Conservation (phyloP, 1,140 invertebrate genomes). For the Drosophila virilis region DNA sequence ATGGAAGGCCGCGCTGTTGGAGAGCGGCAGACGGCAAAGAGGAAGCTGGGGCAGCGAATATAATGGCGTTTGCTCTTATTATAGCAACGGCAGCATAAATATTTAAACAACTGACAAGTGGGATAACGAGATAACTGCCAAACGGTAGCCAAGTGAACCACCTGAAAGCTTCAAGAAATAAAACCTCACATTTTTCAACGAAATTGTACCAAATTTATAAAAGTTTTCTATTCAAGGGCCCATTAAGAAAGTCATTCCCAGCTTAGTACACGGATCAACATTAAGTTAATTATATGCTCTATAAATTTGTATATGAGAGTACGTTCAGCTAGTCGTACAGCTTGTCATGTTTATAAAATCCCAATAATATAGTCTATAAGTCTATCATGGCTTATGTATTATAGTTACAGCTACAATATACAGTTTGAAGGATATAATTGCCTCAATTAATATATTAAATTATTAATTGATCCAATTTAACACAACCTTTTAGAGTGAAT, state of each 20-base stretch:
- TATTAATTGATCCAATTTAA: no score
- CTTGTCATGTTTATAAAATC: background rate
- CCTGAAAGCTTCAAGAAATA: conserved; percentile 2
- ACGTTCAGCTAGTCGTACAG: no score
- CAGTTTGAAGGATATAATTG: no score
- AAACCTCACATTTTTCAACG: conserved; percentile 29
- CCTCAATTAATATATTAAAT: no score
- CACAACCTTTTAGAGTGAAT: background rate
- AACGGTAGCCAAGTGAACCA: conserved; percentile 21
- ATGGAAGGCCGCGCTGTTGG: conserved; percentile 28
- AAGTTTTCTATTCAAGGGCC: conserved; percentile 17
- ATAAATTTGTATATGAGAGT: background rate
- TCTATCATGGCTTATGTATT: no score
- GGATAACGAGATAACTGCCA: conserved; percentile 71
- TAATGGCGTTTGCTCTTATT: conserved; percentile 81
- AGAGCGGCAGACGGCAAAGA: conserved; percentile 6
- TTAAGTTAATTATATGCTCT: conserved; percentile 5
- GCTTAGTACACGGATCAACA: background rate
- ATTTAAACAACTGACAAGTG: conserved; percentile 79
- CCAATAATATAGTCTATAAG: no score
- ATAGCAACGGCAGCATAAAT: conserved; percentile 74
- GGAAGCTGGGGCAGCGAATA: conserved; percentile 26
- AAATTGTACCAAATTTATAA: conserved; percentile 53
- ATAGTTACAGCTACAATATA: no score
- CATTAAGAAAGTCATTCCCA: conserved; percentile 17